Evolutionary conservation across 2,797 vertebrate species (phyloP).

Genomic region (Sebastes jordani): DNA sequence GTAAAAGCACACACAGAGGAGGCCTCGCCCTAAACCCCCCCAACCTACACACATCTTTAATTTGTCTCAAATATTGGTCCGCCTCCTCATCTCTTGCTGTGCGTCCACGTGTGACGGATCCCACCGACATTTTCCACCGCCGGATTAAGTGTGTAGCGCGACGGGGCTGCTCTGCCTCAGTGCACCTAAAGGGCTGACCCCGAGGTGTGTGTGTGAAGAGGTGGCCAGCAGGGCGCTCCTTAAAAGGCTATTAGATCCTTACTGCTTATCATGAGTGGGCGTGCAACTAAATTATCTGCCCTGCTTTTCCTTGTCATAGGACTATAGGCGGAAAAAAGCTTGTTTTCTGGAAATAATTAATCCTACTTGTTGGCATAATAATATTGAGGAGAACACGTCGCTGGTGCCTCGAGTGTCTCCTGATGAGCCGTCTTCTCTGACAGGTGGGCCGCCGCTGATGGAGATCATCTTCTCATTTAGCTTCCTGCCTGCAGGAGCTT

Average conservation of each 20-base stretch:
- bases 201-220: slow-evolving; percentile 53
- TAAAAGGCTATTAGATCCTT: slow-evolving; percentile 77
- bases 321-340: slow-evolving; percentile 60
- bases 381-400: slow-evolving; percentile 46
- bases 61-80: slow-evolving; percentile 65
- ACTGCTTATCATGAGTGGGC: slow-evolving; percentile 59
- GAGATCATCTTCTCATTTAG: slow-evolving; percentile 67
- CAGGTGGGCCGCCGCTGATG: slow-evolving; percentile 62
- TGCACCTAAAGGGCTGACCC: slow-evolving; percentile 61
- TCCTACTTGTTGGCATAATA: slow-evolving; percentile 69
- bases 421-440: slow-evolving; percentile 45
- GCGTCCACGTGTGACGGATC: slow-evolving; percentile 74
- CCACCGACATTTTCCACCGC: slow-evolving; percentile 74
- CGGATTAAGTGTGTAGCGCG: slow-evolving; percentile 76
- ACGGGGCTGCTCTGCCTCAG: slow-evolving; percentile 63
- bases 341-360: slow-evolving; percentile 79
- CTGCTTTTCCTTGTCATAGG: slow-evolving; percentile 60
- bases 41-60: slow-evolving; percentile 52
- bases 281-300: slow-evolving; percentile 55
- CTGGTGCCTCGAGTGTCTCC: slow-evolving; percentile 54
- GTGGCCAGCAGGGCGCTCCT: slow-evolving; percentile 70
- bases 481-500: slow-evolving; percentile 65
- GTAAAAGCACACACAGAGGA: slow-evolving; percentile 35
- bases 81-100: slow-evolving; percentile 65
- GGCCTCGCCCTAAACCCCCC: slow-evolving; percentile 7